Percentiles rank a stretch among this genome's conserved stretches.
These are phyloP conservation scores for Onthophagus sagittarius DNA, from an alignment of 2,888 invertebrate species.

Conservation along the genomic window DNA sequence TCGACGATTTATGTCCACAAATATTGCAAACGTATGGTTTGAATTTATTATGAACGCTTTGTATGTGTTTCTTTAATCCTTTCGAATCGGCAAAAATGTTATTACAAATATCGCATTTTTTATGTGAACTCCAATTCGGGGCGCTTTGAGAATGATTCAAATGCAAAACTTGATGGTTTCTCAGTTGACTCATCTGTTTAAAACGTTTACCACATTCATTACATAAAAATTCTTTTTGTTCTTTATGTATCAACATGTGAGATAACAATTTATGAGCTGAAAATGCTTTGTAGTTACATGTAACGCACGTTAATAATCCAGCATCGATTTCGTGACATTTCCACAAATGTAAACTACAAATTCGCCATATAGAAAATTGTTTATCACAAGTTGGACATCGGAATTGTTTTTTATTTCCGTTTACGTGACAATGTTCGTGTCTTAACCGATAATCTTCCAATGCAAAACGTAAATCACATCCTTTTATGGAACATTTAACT, in stretches of 20 bases:
- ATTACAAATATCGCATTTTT: constrained; percentile 65
- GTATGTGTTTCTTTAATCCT: constrained; percentile 64
- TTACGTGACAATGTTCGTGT: constrained; percentile 54
- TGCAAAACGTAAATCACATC: constrained; percentile 56
- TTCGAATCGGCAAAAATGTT: constrained; percentile 66
- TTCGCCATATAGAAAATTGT: constrained; percentile 59
- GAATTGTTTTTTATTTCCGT: constrained; percentile 46
- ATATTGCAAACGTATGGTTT: constrained; percentile 71
- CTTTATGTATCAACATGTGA: constrained; percentile 62
- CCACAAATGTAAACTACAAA: constrained; percentile 67
- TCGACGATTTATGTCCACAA: constrained; percentile 68
- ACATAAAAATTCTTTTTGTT: constrained; percentile 52
- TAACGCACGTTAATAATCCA: constrained; percentile 57
- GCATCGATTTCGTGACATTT: constrained; percentile 60
- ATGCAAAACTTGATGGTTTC: constrained; percentile 58
- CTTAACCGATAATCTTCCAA: constrained; percentile 45
- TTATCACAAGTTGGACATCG: constrained; percentile 54
- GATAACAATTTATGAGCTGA: constrained; percentile 55
- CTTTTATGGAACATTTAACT: constrained; percentile 50
- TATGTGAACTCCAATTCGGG: constrained; percentile 55
- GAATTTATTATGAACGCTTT: constrained; percentile 69
- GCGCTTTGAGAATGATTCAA: constrained; percentile 40
- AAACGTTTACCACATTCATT: constrained; percentile 58
- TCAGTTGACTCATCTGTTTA: constrained; percentile 59
- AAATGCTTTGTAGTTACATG: constrained; percentile 57